Conservation (phyloP, 2,888 invertebrate species). For the Agonopterix subpropinquella region DNA sequence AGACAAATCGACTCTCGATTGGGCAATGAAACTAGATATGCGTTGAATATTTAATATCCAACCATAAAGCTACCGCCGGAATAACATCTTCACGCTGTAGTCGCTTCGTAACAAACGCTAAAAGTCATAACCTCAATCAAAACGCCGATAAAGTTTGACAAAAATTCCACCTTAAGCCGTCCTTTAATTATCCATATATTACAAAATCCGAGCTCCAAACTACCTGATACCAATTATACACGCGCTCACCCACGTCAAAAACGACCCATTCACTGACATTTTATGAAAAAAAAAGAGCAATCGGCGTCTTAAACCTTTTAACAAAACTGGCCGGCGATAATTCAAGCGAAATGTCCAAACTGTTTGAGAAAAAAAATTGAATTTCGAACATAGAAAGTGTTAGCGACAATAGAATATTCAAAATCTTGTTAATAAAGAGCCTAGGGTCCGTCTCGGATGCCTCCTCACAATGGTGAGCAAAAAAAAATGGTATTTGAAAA, state of each 20-base stretch:
- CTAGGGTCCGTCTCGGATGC: conserved; percentile 45
- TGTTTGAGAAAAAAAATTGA: conserved; percentile 48
- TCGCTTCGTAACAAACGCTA: conserved; percentile 19
- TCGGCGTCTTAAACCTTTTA: conserved; percentile 63
- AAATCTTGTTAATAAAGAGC: conserved; percentile 74
- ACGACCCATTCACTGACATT: conserved; percentile 58
- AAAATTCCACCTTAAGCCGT: conserved; percentile 72
- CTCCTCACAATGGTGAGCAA: conserved; percentile 36
- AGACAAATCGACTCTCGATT: conserved; percentile 60
- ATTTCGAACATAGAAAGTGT: conserved; percentile 72
- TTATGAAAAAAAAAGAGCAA: conserved; percentile 56
- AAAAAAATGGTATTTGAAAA: conserved; percentile 49
- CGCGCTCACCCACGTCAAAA: conserved; percentile 73
- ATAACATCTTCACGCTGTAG: conserved; percentile 45
- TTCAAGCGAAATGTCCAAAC: conserved; percentile 75
- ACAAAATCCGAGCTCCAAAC: conserved; percentile 58
- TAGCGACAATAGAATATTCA: conserved; percentile 72
- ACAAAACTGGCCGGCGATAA: conserved; percentile 72
- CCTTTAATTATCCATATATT: conserved; percentile 75
- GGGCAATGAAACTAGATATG: conserved; percentile 38
- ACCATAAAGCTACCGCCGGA: conserved; percentile 68
- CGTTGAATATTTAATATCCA: conserved; percentile 40
- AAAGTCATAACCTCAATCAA: conserved; percentile 72
- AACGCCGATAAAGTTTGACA: conserved; percentile 73
- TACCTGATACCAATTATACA: conserved; percentile 74